Percentiles rank a stretch among this genome's conserved stretches.
Conservation (phyloP, 1,140 invertebrate species). For the Drosophila ohnishii region DNA sequence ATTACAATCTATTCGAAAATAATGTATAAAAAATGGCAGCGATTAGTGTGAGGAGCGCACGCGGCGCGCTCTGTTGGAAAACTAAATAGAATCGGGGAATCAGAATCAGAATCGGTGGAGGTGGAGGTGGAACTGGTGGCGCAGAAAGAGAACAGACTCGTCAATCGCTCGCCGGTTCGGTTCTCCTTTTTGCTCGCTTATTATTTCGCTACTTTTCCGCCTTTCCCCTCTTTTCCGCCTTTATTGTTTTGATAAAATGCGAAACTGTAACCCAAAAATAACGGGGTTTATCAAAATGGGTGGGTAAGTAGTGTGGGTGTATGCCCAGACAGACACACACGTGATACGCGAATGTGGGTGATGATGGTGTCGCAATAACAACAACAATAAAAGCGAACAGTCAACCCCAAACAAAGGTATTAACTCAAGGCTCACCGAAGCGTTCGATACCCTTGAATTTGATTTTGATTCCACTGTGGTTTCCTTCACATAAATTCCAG, state of each 20-base stretch:
- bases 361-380: slow-evolving; percentile 24
- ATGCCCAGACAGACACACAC: slow-evolving; percentile 43
- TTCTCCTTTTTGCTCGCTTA: slow-evolving; percentile 26
- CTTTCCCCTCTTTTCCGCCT: background rate
- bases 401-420: background rate
- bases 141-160: slow-evolving; percentile 39
- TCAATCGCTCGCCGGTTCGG: slow-evolving; percentile 18
- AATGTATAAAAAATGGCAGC: slow-evolving; percentile 23
- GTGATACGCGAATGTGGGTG: slow-evolving; percentile 43
- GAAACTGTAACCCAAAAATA: slow-evolving; percentile 66
- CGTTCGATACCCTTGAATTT: slow-evolving; percentile 22
- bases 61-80: slow-evolving; percentile 64
- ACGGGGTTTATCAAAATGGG: slow-evolving; percentile 49
- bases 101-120: background rate
- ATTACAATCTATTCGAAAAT: slow-evolving; percentile 40
- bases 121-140: slow-evolving; percentile 27
- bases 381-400: slow-evolving; percentile 14
- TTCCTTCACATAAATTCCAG: background rate
- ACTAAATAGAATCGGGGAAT: slow-evolving; percentile 54
- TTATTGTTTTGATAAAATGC: slow-evolving; percentile 63
- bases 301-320: slow-evolving; percentile 5
- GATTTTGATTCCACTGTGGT: background rate
- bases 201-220: slow-evolving; percentile 12
- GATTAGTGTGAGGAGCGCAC: slow-evolving; percentile 61
- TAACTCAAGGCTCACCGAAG: slow-evolving; percentile 15